A percentile compares a stretch with the other conserved stretches of the same genome.
phyloP scores from a whole-genome alignment of 2,113 vertebrate genomes.

The Loxodonta africana region DNA sequence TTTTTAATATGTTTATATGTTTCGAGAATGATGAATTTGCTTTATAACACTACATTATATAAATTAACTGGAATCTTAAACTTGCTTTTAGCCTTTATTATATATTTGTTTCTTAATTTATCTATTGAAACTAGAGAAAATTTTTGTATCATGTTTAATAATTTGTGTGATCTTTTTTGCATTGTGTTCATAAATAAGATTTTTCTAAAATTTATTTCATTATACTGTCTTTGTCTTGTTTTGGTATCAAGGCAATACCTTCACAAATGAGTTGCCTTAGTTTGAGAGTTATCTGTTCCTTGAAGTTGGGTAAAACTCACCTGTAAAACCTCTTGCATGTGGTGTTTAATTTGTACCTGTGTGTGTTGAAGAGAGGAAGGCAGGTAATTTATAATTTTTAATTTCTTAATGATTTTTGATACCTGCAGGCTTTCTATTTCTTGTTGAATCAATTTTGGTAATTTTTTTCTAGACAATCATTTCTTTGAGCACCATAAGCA shows the following conservation, averaged over 20 bases:
- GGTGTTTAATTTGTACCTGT: background rate
- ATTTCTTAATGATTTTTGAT: conserved; percentile 12
- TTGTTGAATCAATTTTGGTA: background rate
- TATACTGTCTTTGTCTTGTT: background rate
- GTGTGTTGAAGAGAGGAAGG: too few species aligned
- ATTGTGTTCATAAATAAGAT: background rate
- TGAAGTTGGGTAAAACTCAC: background rate
- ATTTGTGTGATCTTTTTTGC: background rate
- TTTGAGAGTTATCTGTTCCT: background rate
- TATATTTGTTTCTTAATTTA: conserved; percentile 24
- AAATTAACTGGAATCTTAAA: background rate
- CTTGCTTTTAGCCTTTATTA: background rate
- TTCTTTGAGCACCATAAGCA: background rate
- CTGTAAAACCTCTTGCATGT: background rate
- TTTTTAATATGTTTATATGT: background rate
- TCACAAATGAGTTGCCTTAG: background rate
- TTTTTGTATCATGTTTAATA: background rate
- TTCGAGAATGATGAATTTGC: background rate
- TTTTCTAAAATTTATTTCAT: background rate
- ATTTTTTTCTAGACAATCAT: background rate
- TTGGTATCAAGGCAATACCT: background rate
- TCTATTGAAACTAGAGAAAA: background rate
- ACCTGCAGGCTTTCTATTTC: background rate
- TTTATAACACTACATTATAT: background rate
- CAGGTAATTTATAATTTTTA: background rate